These are phyloP conservation scores for Drosophila erecta DNA, from an alignment of 1,140 invertebrate species.

Conservation along the genomic window DNA sequence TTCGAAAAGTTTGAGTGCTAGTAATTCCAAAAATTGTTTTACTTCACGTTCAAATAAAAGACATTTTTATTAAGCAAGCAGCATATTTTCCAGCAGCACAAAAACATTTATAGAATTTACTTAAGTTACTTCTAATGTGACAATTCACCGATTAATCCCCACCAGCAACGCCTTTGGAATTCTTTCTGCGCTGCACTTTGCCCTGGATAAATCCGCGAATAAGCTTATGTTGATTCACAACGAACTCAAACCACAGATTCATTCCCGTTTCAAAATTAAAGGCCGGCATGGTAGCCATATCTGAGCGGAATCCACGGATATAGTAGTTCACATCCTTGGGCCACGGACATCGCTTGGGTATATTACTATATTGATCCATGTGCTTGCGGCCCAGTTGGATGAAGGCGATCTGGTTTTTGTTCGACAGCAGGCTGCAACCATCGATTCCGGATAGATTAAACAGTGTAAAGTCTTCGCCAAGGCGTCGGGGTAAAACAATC, in stretches of 20 bases:
- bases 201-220: slow-evolving; percentile 44
- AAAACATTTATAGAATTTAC: background rate
- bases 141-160: slow-evolving; percentile 6
- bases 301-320: slow-evolving; percentile 45
- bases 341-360: slow-evolving; percentile 48
- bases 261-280: slow-evolving; percentile 59
- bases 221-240: slow-evolving; percentile 57
- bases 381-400: slow-evolving; percentile 44
- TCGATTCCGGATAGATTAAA: slow-evolving; percentile 56
- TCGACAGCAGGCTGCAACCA: slow-evolving; percentile 55
- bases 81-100: background rate
- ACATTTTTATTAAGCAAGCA: background rate
- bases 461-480: slow-evolving; percentile 34
- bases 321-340: slow-evolving; percentile 49
- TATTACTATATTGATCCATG: slow-evolving; percentile 44
- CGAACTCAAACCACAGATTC: slow-evolving; percentile 49
- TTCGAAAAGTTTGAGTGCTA: background rate
- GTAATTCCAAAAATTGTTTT: too few species aligned
- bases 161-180: slow-evolving; percentile 10
- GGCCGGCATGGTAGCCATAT: slow-evolving; percentile 61
- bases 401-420: slow-evolving; percentile 60
- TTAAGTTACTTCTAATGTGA: background rate
- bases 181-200: slow-evolving; percentile 29
- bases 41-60: background rate
- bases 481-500: slow-evolving; percentile 29